Evolutionary conservation across 2,888 invertebrate genomes (phyloP).

Genomic region (Ecdyonurus torrentis): DNA sequence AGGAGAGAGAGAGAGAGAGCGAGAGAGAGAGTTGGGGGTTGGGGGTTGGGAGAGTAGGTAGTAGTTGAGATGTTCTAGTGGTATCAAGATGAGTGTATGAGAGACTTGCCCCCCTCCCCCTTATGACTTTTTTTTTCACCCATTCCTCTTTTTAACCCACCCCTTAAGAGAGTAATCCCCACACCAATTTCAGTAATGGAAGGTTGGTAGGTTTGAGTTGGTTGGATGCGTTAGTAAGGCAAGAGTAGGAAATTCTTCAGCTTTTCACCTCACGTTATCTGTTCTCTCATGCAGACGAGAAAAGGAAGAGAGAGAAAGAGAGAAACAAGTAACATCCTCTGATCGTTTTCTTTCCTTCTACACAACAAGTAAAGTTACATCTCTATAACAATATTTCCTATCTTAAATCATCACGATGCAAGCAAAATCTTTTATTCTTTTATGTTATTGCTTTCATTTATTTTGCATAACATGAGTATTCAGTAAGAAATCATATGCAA

Average conservation of each 20-base stretch:
- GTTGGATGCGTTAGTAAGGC: neutral
- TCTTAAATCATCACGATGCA: too few species aligned
- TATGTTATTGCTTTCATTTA: too few species aligned
- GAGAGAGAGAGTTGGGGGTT: neutral
- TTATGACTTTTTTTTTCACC: too few species aligned
- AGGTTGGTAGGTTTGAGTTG: neutral
- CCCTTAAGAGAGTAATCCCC: constrained; percentile 3
- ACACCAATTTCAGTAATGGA: constrained; percentile 4
- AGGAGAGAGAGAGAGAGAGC: too few species aligned
- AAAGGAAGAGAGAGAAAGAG: too few species aligned
- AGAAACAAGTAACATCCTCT: too few species aligned
- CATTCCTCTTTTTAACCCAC: neutral
- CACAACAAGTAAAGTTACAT: neutral
- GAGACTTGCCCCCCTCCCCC: neutral
- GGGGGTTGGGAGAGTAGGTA: neutral
- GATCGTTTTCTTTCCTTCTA: neutral
- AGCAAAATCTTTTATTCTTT: too few species aligned
- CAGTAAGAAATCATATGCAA: too few species aligned
- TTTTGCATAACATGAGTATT: too few species aligned
- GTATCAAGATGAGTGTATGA: neutral
- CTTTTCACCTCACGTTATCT: constrained; percentile 1
- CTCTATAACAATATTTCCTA: neutral
- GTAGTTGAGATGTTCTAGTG: neutral
- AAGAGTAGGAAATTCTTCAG: neutral
- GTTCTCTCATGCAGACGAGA: neutral